Percentiles rank a stretch among this genome's conserved stretches.
Evolutionary conservation across 2,888 invertebrate species (phyloP).

Genomic region (Neoaliturus tenellus): DNA sequence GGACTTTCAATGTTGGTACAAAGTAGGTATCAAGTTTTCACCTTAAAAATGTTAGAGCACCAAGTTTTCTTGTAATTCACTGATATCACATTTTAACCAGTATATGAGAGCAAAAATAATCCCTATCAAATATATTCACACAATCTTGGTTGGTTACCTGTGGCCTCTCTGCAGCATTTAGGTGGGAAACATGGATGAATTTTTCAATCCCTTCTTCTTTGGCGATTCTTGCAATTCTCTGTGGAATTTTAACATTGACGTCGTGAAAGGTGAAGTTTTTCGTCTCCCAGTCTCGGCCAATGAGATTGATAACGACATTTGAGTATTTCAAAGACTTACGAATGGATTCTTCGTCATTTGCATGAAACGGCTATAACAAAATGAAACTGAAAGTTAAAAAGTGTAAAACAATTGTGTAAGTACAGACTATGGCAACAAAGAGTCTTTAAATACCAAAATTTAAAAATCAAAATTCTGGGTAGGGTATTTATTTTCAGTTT

Average conservation of each 20-base stretch:
- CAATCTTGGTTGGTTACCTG: conserved; percentile 69
- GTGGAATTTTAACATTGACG: conserved; percentile 91
- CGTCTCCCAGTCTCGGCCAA: conserved; percentile 95
- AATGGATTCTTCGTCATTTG: conserved; percentile 92
- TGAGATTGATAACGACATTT: conserved; percentile 96
- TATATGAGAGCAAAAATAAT: conserved; percentile 73
- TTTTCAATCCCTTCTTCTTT: conserved; percentile 90
- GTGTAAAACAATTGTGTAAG: too few species aligned
- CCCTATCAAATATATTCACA: background rate
- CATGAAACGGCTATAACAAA: conserved; percentile 80
- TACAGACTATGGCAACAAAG: too few species aligned
- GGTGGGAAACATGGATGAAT: conserved; percentile 93
- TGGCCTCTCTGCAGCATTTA: conserved; percentile 87
- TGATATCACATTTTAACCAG: too few species aligned
- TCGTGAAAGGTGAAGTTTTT: conserved; percentile 91
- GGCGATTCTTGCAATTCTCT: conserved; percentile 85
- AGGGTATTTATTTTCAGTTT: too few species aligned
- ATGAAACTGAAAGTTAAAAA: background rate
- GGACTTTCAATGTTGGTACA: too few species aligned
- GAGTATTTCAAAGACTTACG: conserved; percentile 92
- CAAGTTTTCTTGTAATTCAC: too few species aligned
- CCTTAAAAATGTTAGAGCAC: too few species aligned
- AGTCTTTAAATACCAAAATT: too few species aligned
- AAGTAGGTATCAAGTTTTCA: too few species aligned
- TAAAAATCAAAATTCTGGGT: too few species aligned